Percentiles rank a stretch among this genome's conserved stretches.
Conservation (phyloP, 1,140 invertebrate species). For the Drosophila asahinai region DNA sequence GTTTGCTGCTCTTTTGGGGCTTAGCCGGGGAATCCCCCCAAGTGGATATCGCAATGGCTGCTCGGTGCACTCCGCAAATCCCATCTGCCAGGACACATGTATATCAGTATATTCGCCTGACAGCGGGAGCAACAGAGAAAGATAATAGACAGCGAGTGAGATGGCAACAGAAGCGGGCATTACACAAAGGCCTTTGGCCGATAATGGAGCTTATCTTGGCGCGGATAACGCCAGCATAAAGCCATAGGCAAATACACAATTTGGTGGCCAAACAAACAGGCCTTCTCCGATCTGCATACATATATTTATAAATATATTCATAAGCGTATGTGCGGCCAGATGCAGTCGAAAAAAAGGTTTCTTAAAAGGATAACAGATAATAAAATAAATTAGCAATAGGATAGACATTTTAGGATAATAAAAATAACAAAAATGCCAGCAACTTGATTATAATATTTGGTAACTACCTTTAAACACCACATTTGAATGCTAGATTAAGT, state of each 20-base stretch:
- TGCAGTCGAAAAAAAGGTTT: not conserved
- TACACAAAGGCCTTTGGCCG: conserved; percentile 59
- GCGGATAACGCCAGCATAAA: conserved; percentile 60
- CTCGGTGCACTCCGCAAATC: conserved; percentile 34
- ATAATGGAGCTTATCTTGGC: conserved; percentile 71
- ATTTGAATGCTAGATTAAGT: no score
- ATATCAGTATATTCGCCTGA: not conserved
- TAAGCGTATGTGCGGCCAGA: not conserved
- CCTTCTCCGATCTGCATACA: conserved; percentile 5
- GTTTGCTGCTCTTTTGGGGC: conserved; percentile 25
- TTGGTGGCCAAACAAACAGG: conserved; percentile 29
- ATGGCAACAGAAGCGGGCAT: conserved; percentile 12
- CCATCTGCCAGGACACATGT: conserved; percentile 21
- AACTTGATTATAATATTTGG: no score
- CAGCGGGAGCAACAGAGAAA: not conserved
- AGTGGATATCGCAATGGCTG: conserved; percentile 43
- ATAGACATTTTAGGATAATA: no score
- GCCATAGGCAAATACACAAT: conserved; percentile 46
- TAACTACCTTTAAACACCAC: no score
- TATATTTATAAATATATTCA: conserved; percentile 10
- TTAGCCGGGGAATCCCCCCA: conserved; percentile 36
- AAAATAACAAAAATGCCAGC: no score
- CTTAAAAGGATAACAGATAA: no score
- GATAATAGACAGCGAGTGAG: conserved; percentile 1
- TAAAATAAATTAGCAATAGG: no score